Percentiles rank a stretch among this genome's conserved stretches.
Conservation (phyloP, 35 echinoderm and acorn worm genomes). For the Holothuria glaberrima region DNA sequence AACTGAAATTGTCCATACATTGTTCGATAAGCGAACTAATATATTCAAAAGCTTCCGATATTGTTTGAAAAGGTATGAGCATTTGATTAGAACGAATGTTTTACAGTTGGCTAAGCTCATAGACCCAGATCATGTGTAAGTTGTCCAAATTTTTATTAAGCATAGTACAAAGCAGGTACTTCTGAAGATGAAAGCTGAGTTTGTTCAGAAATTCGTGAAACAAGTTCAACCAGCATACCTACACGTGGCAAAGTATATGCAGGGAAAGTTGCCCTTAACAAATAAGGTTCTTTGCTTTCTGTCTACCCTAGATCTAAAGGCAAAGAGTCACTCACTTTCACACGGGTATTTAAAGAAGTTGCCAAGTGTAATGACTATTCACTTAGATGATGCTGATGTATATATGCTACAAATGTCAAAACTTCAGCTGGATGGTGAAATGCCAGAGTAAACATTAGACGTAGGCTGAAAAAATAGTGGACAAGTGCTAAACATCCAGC, state of each 20-base stretch:
- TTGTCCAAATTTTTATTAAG: not conserved
- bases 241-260: not conserved
- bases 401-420: conserved; percentile 43
- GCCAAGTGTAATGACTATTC: not conserved
- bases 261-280: conserved; percentile 6
- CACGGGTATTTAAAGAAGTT: conserved; percentile 14
- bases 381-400: conserved; percentile 8
- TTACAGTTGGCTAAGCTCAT: not conserved
- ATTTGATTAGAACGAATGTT: not conserved
- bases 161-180: conserved; percentile 13
- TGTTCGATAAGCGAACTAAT: not conserved
- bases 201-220: conserved; percentile 3
- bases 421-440: conserved; percentile 31
- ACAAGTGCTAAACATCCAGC: not conserved
- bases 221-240: conserved; percentile 1
- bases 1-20: not conserved
- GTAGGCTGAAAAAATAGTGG: conserved; percentile 15
- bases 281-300: not conserved
- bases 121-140: not conserved
- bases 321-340: not conserved
- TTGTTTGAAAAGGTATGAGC: not conserved
- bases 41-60: not conserved
- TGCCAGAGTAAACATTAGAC: conserved; percentile 22
- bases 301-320: conserved; percentile 17
- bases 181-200: not conserved